phyloP scores from a whole-genome alignment of 2,888 invertebrate genomes.

The Agrotis clavis region DNA sequence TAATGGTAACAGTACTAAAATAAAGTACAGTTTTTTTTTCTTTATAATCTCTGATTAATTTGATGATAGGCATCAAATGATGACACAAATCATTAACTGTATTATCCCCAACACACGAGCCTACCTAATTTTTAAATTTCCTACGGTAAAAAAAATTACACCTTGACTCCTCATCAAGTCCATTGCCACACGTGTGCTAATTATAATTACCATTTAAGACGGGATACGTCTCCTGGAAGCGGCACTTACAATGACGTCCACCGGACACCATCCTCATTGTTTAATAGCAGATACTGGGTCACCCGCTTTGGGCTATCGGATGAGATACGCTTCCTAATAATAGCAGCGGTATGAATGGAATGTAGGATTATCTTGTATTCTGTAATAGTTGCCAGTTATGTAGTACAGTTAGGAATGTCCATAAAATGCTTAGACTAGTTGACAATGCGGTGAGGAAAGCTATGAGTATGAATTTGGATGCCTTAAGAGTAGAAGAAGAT shows the following conservation, averaged over 20 bases:
- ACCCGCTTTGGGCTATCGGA: slow-evolving; percentile 58
- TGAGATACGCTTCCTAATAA: slow-evolving; percentile 50
- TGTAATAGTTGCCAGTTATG: not conserved
- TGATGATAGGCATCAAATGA: too few relatives aligned
- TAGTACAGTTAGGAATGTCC: too few relatives aligned
- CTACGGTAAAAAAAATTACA: too few relatives aligned
- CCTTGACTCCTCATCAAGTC: slow-evolving; percentile 1
- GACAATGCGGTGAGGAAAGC: too few relatives aligned
- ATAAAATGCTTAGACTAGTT: too few relatives aligned
- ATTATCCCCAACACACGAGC: too few relatives aligned
- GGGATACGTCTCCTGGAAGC: slow-evolving; percentile 67
- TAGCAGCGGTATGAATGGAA: slow-evolving; percentile 21
- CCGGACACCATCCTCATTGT: slow-evolving; percentile 74
- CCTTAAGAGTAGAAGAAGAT: too few relatives aligned
- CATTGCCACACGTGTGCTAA: slow-evolving; percentile 54
- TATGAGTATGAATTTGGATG: too few relatives aligned
- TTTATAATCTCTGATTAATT: not conserved
- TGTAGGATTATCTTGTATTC: slow-evolving; percentile 10
- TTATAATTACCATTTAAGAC: slow-evolving; percentile 63
- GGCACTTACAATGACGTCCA: slow-evolving; percentile 59
- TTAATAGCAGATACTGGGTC: slow-evolving; percentile 73
- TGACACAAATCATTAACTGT: not conserved
- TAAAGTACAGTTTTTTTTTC: not conserved
- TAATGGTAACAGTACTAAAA: not conserved
- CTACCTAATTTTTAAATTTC: too few relatives aligned